Conservation (phyloP, 2,797 vertebrate species). For the Luscinia luscinia region DNA sequence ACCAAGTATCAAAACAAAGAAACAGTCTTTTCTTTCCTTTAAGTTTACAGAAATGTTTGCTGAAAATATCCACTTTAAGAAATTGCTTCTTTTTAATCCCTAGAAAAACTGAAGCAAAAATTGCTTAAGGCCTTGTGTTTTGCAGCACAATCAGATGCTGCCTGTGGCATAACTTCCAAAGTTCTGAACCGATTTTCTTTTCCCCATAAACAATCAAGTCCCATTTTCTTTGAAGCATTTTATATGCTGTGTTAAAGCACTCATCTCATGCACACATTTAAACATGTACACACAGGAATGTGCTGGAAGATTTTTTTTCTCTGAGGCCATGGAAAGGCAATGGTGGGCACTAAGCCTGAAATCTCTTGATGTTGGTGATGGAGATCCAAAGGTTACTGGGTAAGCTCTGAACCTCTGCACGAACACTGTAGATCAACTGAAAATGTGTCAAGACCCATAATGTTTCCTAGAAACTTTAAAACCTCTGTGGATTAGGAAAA, state of each 20-base stretch:
- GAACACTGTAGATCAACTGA: neutral
- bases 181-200: neutral
- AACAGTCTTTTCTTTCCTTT: neutral
- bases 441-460: neutral
- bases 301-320: neutral
- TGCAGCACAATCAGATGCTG: neutral
- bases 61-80: neutral
- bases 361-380: neutral
- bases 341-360: neutral
- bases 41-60: neutral
- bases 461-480: neutral
- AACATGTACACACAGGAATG: neutral
- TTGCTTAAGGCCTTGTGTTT: neutral
- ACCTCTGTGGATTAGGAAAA: constrained; percentile 3
- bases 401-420: neutral
- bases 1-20: neutral
- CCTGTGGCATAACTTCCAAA: neutral
- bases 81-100: fast-evolving
- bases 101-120: neutral
- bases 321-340: neutral
- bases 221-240: neutral
- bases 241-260: neutral
- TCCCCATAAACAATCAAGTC: neutral
- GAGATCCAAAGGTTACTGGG: neutral
- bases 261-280: neutral